These are phyloP conservation scores for Poeciliopsis paucimaculata DNA, from an alignment of 2,797 vertebrate genomes.

Conservation along the genomic window DNA sequence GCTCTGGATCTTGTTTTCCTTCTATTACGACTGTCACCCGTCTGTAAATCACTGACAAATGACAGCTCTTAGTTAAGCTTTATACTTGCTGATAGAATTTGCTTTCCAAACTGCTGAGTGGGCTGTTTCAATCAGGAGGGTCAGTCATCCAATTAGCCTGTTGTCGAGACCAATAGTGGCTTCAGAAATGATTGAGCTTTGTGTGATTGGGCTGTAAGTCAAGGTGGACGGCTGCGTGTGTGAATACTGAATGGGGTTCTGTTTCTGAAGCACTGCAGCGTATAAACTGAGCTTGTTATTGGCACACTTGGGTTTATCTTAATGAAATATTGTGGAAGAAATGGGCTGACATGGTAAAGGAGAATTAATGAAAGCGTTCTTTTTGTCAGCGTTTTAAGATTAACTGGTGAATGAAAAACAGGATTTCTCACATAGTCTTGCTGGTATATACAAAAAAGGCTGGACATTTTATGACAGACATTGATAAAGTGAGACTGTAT, in stretches of 20 bases:
- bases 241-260: conserved; percentile 18
- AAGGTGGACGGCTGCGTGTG: conserved; percentile 27
- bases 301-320: conserved; percentile 43
- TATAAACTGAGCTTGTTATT: conserved; percentile 27
- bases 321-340: conserved; percentile 50
- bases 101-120: conserved; percentile 52
- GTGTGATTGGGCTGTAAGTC: conserved; percentile 47
- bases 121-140: conserved; percentile 54
- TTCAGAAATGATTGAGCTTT: conserved; percentile 63
- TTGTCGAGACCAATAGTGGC: conserved; percentile 48
- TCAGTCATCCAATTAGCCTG: conserved; percentile 64
- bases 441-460: conserved; percentile 40
- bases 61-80: conserved; percentile 45
- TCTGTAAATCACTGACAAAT: conserved; percentile 42
- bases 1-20: conserved; percentile 2
- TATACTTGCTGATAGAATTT: conserved; percentile 46
- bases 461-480: conserved; percentile 6
- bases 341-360: conserved; percentile 33
- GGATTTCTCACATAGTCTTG: conserved; percentile 17
- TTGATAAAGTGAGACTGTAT: neutral
- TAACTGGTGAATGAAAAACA: conserved; percentile 23
- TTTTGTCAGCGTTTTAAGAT: conserved; percentile 46
- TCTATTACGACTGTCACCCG: conserved; percentile 11
- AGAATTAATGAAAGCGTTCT: conserved; percentile 33
- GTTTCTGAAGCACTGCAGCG: conserved; percentile 7